Evolutionary conservation across 2,888 invertebrate species (phyloP), one percentile per base, ranked within the genome.

Genomic region (Drymonia ruficornis): DNA sequence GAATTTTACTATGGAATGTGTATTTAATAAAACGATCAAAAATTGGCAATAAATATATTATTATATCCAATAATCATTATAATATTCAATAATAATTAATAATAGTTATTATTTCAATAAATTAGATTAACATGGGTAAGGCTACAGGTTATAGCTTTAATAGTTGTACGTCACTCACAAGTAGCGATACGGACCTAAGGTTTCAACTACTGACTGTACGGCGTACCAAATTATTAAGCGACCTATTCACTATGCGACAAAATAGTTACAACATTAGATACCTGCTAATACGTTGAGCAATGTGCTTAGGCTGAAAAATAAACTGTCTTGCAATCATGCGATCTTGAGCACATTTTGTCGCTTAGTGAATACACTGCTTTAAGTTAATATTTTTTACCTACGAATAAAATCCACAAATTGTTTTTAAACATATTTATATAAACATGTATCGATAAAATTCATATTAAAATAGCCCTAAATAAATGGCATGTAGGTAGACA

Each of bases 1-100:
- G n/a, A n/a, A n/a, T n/a, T n/a, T n/a, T n/a, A n/a, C n/a, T n/a
- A n/a, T n/a, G n/a, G n/a, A n/a, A 36, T 11, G 11, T 2, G 13
- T 3, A 13, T 1, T 9, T 43, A 67, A 61, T 60, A 52, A 67
- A 67, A 66, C 61, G 56, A 47, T 1, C 16, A 55, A 53, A 42
- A 59, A 73, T 74, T 81, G 77, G 83, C 87, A 90, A 87, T 91
- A 90, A 89, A 90, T 90, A 88, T 87, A 87, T 85, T 86, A 87
- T 86, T 78, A 84, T 89, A 83, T 87, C 43, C 80, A 89, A 86
- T 90, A 86, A 83, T 86, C 23, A 23, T n/a, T 80, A 83, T 84
- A 73, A 81, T 86, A 85, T 83, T 82, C 71, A 71, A 71, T 78
- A 76, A 75, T 81, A 74, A 75, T 74, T 59, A 65, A 61, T 57